phyloP scores from a whole-genome alignment of 2,888 invertebrate genomes.

The Rhaphigaster nebulosa region DNA sequence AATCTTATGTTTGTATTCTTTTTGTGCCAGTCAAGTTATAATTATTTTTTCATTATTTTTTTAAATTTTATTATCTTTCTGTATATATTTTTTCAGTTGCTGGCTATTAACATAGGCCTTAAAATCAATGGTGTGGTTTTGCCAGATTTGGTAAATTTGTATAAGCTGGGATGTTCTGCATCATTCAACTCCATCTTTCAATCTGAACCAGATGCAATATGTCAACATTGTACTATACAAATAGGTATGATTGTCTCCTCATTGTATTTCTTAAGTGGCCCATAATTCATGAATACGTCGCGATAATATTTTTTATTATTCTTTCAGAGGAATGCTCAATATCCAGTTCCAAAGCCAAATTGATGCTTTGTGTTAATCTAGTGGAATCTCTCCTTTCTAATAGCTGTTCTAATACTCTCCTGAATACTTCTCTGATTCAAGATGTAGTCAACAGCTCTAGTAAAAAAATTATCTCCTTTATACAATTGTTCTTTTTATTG shows the following conservation, averaged over 20 bases:
- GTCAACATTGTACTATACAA: slow-evolving; percentile 61
- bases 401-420: slow-evolving; percentile 48
- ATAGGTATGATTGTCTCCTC: slow-evolving; percentile 56
- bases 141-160: slow-evolving; percentile 60
- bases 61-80: neutral
- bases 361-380: slow-evolving; percentile 74
- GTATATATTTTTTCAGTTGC: slow-evolving; percentile 21
- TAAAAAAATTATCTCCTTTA: neutral
- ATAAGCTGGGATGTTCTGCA: slow-evolving; percentile 58
- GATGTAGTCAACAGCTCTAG: slow-evolving; percentile 55
- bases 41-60: neutral
- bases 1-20: neutral
- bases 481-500: neutral
- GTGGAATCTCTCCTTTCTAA: slow-evolving; percentile 63
- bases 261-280: neutral
- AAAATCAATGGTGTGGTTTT: slow-evolving; percentile 59
- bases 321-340: slow-evolving; percentile 73
- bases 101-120: slow-evolving; percentile 52
- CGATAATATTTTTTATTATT: slow-evolving; percentile 40
- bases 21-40: neutral
- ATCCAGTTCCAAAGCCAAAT: slow-evolving; percentile 76
- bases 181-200: slow-evolving; percentile 61
- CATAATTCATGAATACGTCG: neutral
- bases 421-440: slow-evolving; percentile 59
- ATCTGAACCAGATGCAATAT: slow-evolving; percentile 60